Evolutionary conservation across 2,797 vertebrate genomes (phyloP).

Genomic region (Streptopelia turtur): DNA sequence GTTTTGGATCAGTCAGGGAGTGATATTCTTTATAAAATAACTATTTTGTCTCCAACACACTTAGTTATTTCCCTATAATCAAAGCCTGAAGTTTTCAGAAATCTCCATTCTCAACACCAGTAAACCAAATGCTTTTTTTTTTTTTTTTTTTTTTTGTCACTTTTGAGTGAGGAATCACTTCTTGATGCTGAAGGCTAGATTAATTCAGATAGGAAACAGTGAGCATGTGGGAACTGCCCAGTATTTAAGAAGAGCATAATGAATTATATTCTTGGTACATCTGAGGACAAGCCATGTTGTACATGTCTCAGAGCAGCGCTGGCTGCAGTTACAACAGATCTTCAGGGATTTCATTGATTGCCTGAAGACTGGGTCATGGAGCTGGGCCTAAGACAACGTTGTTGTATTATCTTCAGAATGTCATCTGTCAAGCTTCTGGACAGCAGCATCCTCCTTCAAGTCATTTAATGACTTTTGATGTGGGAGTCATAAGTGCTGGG

Average conservation of each 20-base stretch:
- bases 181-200: background rate
- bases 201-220: background rate
- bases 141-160: background rate
- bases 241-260: background rate
- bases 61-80: background rate
- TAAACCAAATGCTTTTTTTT: background rate
- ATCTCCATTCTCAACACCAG: background rate
- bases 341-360: background rate
- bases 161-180: background rate
- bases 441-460: background rate
- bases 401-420: background rate
- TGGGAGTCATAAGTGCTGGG: background rate
- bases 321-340: background rate
- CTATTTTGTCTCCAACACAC: background rate
- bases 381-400: background rate
- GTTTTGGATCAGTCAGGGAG: background rate
- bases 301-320: background rate
- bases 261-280: background rate
- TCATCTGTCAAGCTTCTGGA: background rate
- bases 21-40: background rate
- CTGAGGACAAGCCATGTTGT: background rate
- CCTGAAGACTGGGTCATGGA: background rate
- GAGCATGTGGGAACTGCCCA: background rate
- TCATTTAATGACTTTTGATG: background rate
- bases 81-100: background rate